Base-by-base conservation (phyloP, 2,888 invertebrate species). In the Lysandra bellargus region DNA sequence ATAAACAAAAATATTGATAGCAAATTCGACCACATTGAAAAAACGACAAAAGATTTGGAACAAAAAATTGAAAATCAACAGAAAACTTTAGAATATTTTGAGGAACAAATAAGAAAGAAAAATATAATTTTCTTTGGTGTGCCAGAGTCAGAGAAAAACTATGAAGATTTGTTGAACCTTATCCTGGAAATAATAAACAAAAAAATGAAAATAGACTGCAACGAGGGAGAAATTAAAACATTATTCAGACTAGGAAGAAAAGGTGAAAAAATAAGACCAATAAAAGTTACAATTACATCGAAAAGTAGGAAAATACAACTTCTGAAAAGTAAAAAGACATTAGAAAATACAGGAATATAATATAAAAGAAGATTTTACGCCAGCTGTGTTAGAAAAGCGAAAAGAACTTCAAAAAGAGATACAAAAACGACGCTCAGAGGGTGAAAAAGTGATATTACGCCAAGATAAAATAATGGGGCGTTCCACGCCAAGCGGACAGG, bases 121-220 rank as follows among this genome's bases (percentile, higher is more conserved):
- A 37, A 64, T 23, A 9, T 33, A 44, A 40, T 77, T 6, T 74
- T 78, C 4, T 53, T 75, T 74, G 17, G 79, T 80, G 81, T 82
- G 76, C 80, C 73, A 80, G 77, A 78, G 69, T 23, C 12, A 69
- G 49, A 64, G 30, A 78, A 78, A 72, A 37, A 37, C 5, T 72
- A 72, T 12, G 72, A 72, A 72, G 14, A 33, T 14, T 7, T 72
- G 4, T 12, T 72, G 2, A 57, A 57, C 1, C 17, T 57, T 17
- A 17, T 57, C 4, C 57, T 57, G 14, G 57, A 57, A 57, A 57
- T 17, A 17, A 57, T 57, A 5, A 57, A 57, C 57, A n/a, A 57
- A 57, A n/a, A 23, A 61, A 23, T 61, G 61, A 61, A 61, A 5
- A 61, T 61, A 23, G 61, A n/a, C 5, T 61, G 61, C 23, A 4